A percentile compares a stretch with the other conserved stretches of the same genome.
These are phyloP conservation scores for Notamacropus eugenii DNA, from an alignment of 2,797 vertebrate genomes.

Conservation along the genomic window DNA sequence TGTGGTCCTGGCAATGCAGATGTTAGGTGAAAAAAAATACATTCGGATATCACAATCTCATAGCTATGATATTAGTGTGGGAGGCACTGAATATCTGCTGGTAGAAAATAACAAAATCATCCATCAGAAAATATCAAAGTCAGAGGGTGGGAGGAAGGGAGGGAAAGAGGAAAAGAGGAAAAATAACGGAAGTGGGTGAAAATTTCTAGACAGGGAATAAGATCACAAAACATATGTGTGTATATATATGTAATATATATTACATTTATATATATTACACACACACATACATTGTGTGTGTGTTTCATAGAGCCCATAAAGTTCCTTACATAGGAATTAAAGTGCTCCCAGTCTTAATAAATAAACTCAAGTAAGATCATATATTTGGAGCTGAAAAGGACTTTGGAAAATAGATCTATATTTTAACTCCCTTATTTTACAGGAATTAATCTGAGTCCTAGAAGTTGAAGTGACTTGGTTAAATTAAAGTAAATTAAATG, in stretches of 20 bases:
- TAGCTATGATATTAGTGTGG: not conserved
- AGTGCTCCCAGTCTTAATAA: not conserved
- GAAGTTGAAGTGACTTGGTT: not conserved
- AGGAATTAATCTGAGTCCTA: not conserved
- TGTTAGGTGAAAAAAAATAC: not conserved
- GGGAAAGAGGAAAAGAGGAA: too few relatives aligned
- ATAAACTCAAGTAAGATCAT: not conserved
- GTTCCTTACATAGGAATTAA: not conserved
- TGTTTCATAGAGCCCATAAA: not conserved
- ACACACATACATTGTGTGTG: too few relatives aligned
- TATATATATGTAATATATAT: not conserved
- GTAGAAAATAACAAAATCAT: not conserved
- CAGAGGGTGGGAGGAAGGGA: not conserved
- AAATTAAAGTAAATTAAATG: not conserved
- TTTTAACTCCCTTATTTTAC: not conserved
- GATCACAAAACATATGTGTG: not conserved
- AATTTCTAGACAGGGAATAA: not conserved
- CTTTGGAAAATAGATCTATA: not conserved
- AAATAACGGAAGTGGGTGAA: not conserved
- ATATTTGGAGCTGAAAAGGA: not conserved
- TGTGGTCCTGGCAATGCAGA: not conserved
- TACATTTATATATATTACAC: not conserved
- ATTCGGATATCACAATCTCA: not conserved
- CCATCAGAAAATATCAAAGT: not conserved
- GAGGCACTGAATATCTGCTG: not conserved